Evolutionary conservation across 2,888 invertebrate species (phyloP), one percentile per base, ranked within the genome.

Genomic region (Pandemis corylana): DNA sequence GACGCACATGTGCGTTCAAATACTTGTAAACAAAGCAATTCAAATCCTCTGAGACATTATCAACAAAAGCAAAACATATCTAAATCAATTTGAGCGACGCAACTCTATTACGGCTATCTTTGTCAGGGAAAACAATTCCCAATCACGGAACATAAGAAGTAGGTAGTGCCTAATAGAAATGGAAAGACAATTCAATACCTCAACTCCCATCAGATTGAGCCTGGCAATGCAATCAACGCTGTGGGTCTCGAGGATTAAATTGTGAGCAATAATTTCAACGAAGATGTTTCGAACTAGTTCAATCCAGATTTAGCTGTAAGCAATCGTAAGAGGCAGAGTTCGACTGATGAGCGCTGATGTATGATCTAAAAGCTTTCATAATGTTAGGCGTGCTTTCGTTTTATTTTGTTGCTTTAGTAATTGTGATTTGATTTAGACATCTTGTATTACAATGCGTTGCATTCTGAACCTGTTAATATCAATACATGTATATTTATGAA

Each of bases 181-280:
- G 76, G 77, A 77, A 71, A 75, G 68, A 66, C 65, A 77, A 71
- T 68, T 53, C 63, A 59, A 76, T 79, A 80, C 75, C 79, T 75
- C 67, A 70, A 51, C 44, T 77, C 78, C 77, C 70, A 76, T 75
- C 72, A 76, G 63, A 66, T 73, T 70, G 72, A 56, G 44, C 59
- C 28, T 49, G 74, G 77, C 79, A 81, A 82, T 78, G 80, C 80
- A 82, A 84, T 84, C 82, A 82, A 77, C 79, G 76, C 77, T 68
- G 76, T 68, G 77, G 68, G 69, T 68, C 74, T 77, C 70, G 78
- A 79, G 80, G 79, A 85, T 82, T 83, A 80, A 76, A 83, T 86
- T 85, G 79, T 77, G 78, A 79, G 79, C 77, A 78, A 80, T 81
- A 79, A 81, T 78, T 76, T 77, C 76, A 76, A 78, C 72, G 78